phyloP scores from a whole-genome alignment of 2,113 vertebrate species.

The Tragelaphus strepsiceros region DNA sequence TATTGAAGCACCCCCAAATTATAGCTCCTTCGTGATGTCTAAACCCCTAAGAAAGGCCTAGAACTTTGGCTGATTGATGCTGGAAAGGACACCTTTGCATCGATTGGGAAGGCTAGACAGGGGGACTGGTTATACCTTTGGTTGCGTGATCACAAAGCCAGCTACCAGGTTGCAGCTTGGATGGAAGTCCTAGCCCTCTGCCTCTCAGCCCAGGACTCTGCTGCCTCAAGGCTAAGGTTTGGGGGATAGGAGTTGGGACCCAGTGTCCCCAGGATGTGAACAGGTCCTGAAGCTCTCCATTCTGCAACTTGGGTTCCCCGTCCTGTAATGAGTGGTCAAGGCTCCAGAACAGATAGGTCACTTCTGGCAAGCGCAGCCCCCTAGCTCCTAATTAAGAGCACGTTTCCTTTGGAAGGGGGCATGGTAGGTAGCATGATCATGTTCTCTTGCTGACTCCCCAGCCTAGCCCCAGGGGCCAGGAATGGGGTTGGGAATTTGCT shows the following conservation, averaged over 20 bases:
- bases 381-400: background rate
- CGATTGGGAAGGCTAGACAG: background rate
- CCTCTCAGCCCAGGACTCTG: background rate
- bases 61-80: background rate
- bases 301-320: background rate
- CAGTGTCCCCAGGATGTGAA: background rate
- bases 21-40: background rate
- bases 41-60: background rate
- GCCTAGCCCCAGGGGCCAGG: background rate
- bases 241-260: background rate
- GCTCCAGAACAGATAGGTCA: background rate
- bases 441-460: background rate
- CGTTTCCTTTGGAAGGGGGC: background rate
- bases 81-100: background rate
- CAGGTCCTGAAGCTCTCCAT: background rate
- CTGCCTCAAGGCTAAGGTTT: background rate
- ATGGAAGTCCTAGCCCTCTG: background rate
- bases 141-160: background rate
- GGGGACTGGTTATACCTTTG: background rate
- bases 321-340: background rate
- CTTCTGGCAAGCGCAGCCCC: background rate
- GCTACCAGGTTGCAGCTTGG: background rate
- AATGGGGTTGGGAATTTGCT: background rate
- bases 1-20: background rate
- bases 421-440: background rate